Conservation (phyloP, 2,797 vertebrate genomes). For the Eupleurogrammus muticus region DNA sequence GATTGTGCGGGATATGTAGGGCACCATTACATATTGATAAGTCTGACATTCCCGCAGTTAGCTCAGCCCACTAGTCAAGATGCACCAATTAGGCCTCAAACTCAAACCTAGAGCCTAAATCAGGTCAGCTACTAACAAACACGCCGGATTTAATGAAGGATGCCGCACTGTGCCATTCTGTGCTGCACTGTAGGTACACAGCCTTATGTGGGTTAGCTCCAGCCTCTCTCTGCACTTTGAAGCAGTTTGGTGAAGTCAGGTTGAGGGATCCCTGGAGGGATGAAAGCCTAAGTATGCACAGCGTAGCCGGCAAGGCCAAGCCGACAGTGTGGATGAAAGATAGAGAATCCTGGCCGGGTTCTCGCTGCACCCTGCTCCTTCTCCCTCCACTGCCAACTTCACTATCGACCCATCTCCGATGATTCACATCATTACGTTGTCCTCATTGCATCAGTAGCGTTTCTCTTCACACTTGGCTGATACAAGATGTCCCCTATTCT, state of each 20-base stretch:
- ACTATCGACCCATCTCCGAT: constrained; percentile 29
- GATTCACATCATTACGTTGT: constrained; percentile 52
- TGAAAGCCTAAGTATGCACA: constrained; percentile 58
- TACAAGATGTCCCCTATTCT: constrained; percentile 35
- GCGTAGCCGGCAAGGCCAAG: constrained; percentile 45
- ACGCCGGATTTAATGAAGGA: constrained; percentile 65
- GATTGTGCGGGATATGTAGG: constrained; percentile 61
- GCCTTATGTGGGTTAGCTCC: constrained; percentile 76
- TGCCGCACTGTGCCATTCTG: constrained; percentile 58
- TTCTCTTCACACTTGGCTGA: constrained; percentile 34
- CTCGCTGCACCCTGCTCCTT: constrained; percentile 17
- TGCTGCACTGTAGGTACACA: constrained; percentile 51
- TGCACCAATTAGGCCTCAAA: constrained; percentile 64
- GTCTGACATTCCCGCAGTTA: constrained; percentile 64
- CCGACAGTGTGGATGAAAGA: constrained; percentile 52
- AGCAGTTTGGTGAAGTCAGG: constrained; percentile 77
- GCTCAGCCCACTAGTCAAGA: constrained; percentile 55
- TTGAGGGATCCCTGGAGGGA: constrained; percentile 62
- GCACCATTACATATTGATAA: constrained; percentile 74
- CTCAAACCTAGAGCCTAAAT: constrained; percentile 68
- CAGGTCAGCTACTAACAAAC: constrained; percentile 76
- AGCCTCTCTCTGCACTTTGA: constrained; percentile 70
- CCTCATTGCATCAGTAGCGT: constrained; percentile 37
- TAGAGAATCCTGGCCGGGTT: constrained; percentile 23
- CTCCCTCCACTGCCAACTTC: constrained; percentile 30